These are phyloP conservation scores for Noctua fimbriata DNA, from an alignment of 2,888 invertebrate genomes.

Conservation along the genomic window DNA sequence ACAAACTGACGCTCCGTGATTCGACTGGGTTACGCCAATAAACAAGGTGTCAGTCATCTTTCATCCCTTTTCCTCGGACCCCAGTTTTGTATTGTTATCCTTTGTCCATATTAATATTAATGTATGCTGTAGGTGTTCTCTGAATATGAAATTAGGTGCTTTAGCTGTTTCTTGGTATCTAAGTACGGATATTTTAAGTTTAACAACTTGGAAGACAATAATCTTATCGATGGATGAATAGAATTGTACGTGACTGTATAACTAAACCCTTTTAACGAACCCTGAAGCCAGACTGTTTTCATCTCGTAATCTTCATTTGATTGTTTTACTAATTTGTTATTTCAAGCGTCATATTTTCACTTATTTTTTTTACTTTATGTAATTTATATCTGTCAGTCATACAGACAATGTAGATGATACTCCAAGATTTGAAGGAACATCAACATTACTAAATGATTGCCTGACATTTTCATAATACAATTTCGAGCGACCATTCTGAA, in stretches of 20 bases:
- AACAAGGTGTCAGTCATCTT: conserved; percentile 65
- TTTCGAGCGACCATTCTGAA: conserved; percentile 6
- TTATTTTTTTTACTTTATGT: conserved; percentile 6
- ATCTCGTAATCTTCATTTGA: conserved; percentile 3
- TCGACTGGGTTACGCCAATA: conserved; percentile 65
- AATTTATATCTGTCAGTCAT: conserved; percentile 30
- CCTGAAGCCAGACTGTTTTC: neutral
- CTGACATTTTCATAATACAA: conserved; percentile 34
- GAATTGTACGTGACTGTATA: conserved; percentile 15
- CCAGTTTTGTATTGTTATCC: conserved; percentile 64
- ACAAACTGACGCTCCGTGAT: conserved; percentile 61
- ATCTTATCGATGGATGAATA: conserved; percentile 34
- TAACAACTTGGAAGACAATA: conserved; percentile 28
- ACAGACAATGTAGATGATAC: neutral
- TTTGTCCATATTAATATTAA: conserved; percentile 71
- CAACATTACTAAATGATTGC: conserved; percentile 11
- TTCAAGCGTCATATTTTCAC: conserved; percentile 16
- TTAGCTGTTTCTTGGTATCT: conserved; percentile 45
- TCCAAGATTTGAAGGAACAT: conserved; percentile 1
- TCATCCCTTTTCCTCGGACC: conserved; percentile 62
- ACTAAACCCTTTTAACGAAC: conserved; percentile 20
- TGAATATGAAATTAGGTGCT: conserved; percentile 70
- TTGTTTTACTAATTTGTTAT: conserved; percentile 23
- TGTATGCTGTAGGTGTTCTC: conserved; percentile 65
- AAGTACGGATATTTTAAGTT: conserved; percentile 37